Evolutionary conservation across 1,140 invertebrate genomes (phyloP).

Genomic region (Drosophila ohnishii): DNA sequence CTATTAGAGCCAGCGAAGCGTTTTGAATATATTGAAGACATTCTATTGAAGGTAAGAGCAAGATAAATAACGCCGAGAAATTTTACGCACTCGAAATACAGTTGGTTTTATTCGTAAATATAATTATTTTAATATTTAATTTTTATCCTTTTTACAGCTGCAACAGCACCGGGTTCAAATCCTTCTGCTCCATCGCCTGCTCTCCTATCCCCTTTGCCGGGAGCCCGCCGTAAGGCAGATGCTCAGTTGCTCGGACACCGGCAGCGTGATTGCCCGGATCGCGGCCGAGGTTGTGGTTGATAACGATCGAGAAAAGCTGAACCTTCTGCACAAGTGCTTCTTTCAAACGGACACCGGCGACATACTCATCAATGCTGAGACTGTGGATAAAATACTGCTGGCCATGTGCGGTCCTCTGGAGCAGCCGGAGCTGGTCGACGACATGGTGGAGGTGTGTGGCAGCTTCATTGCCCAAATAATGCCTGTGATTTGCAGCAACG

Average conservation of each 20-base stretch:
- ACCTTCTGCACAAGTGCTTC: slow-evolving; percentile 83
- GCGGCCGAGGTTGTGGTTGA: slow-evolving; percentile 81
- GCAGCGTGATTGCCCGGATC: slow-evolving; percentile 81
- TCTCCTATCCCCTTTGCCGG: slow-evolving; percentile 84
- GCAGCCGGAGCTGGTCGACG: slow-evolving; percentile 44
- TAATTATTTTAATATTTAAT: not conserved
- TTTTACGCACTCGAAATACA: too few species aligned
- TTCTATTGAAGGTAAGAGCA: slow-evolving; percentile 40
- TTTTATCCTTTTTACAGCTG: slow-evolving; percentile 31
- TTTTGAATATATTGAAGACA: slow-evolving; percentile 84
- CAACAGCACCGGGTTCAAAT: slow-evolving; percentile 56
- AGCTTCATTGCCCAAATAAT: slow-evolving; percentile 84
- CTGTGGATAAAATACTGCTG: slow-evolving; percentile 84
- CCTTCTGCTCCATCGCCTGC: slow-evolving; percentile 83
- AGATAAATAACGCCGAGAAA: not conserved
- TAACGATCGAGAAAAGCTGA: slow-evolving; percentile 82
- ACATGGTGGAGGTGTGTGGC: slow-evolving; percentile 83
- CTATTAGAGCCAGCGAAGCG: slow-evolving; percentile 84
- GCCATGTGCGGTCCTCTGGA: slow-evolving; percentile 79
- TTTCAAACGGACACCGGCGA: slow-evolving; percentile 79
- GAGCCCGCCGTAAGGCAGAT: slow-evolving; percentile 84
- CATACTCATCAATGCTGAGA: slow-evolving; percentile 84
- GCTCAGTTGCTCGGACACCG: slow-evolving; percentile 83
- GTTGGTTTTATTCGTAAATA: too few species aligned
- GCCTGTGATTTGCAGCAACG: slow-evolving; percentile 81